Evolutionary conservation across 2,888 invertebrate genomes (phyloP), one percentile per base, ranked within the genome.

Genomic region (Eristalinus sepulchralis): DNA sequence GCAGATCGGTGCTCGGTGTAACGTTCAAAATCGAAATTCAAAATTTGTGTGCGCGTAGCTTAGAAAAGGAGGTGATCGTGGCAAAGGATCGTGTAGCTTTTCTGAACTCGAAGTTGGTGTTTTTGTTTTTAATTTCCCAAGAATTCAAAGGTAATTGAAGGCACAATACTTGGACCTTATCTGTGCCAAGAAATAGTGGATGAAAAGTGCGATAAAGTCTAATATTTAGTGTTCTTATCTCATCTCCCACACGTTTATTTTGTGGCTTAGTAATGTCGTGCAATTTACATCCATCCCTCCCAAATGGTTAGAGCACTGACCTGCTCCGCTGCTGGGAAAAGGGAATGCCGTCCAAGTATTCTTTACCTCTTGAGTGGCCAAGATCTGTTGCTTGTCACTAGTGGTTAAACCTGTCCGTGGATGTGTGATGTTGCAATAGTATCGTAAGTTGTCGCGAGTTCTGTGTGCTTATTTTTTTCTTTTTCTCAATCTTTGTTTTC

Each of bases 1-100:
- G 60, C 34, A 75, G 86, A 79, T 83, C 75, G 75, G 47, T 36
- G 53, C 63, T 72, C 63, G 22, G 31, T 34, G 64, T 67, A 55
- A 82, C 77, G 75, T 27, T 27, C 27, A 27, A 70, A 36, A 59
- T 20, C 71, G 22, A 34, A 53, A 73, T 11, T 31, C 53, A 47
- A 13, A 47, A 47, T 17, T 17, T 17, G 47, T 47, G 13, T 24
- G 57, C 53, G 2, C 27, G 27, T 64, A 20, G 47, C 36, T 64
- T 72, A 77, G 76, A 82, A 82, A 82, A 85, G 82, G 85, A 79
- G 47, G 83, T 86, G 86, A 83, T 86, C 83, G 73, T 64, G 55
- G 17, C 10, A 47, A 82, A 86, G 83, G 86, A 86, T 83, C 75
- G 83, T 79, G 71, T 72, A 85, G 84, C 76, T 85, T 77, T 84